A percentile compares a stretch with the other conserved stretches of the same genome.
These are phyloP conservation scores for Nipponacmea schrenckii DNA, from an alignment of 2,888 invertebrate genomes.

Conservation along the genomic window DNA sequence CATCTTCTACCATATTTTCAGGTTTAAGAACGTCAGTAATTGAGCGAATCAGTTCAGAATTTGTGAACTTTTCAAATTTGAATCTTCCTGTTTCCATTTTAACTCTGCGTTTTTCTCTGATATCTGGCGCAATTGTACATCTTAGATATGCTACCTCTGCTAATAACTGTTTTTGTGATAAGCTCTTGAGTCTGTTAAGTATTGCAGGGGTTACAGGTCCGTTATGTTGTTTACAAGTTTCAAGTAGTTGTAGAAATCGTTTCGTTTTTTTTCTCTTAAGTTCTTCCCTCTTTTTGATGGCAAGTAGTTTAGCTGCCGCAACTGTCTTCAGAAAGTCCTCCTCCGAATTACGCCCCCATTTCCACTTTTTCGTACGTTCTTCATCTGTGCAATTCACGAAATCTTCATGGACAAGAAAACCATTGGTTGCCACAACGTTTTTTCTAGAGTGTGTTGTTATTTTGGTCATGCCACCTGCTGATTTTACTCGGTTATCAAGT, in stretches of 20 bases:
- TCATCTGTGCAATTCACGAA: neutral
- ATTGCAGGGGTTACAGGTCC: neutral
- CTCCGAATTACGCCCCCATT: neutral
- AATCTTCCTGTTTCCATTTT: neutral
- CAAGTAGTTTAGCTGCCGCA: neutral
- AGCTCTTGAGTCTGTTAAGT: neutral
- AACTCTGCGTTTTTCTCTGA: neutral
- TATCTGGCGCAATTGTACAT: neutral
- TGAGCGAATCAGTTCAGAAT: neutral
- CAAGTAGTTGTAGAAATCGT: neutral
- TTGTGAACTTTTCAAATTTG: neutral
- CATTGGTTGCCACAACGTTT: neutral
- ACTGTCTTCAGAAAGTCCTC: neutral
- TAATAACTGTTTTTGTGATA: neutral
- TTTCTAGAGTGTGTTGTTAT: neutral
- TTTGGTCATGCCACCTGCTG: neutral
- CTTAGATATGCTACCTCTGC: neutral
- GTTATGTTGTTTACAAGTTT: neutral
- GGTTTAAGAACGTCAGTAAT: neutral
- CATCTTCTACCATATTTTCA: neutral
- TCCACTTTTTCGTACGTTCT: neutral
- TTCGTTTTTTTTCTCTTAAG: neutral
- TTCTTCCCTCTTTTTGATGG: constrained; percentile 2
- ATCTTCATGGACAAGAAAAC: neutral
- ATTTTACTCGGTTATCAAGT: neutral